phyloP scores from a whole-genome alignment of 2,113 vertebrate genomes.

The Heliornis fulica region DNA sequence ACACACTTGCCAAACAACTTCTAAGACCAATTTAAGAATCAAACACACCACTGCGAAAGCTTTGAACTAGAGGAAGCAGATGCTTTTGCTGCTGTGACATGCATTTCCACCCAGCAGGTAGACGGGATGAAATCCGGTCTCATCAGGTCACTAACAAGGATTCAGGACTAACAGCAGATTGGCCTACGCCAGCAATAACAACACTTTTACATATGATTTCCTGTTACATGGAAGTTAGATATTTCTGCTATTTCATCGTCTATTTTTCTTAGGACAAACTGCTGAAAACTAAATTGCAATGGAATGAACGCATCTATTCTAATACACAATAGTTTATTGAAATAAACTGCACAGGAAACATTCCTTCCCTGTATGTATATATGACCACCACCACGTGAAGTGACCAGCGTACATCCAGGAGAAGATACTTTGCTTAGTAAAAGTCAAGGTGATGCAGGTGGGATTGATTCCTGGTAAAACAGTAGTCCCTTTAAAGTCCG shows the following conservation, averaged over 20 bases:
- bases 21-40: slow-evolving; percentile 64
- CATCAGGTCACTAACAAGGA: slow-evolving; percentile 60
- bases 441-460: not conserved
- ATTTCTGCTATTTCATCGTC: slow-evolving; percentile 61
- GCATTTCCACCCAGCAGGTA: slow-evolving; percentile 70
- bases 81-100: slow-evolving; percentile 64
- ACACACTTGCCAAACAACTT: slow-evolving; percentile 55
- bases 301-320: slow-evolving; percentile 54
- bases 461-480: not conserved
- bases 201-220: slow-evolving; percentile 58
- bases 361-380: not conserved
- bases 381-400: not conserved
- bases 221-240: slow-evolving; percentile 50
- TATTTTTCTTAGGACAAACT: slow-evolving; percentile 60
- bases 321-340: slow-evolving; percentile 52
- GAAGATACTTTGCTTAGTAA: not conserved
- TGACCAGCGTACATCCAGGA: not conserved
- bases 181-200: slow-evolving; percentile 65
- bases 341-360: not conserved
- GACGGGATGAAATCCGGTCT: slow-evolving; percentile 39
- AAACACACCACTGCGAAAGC: slow-evolving; percentile 47
- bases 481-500: not conserved
- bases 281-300: slow-evolving; percentile 48
- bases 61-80: slow-evolving; percentile 72
- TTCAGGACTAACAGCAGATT: slow-evolving; percentile 6